phyloP scores from a whole-genome alignment of 2,797 vertebrate species.

The Babyrousa celebensis region DNA sequence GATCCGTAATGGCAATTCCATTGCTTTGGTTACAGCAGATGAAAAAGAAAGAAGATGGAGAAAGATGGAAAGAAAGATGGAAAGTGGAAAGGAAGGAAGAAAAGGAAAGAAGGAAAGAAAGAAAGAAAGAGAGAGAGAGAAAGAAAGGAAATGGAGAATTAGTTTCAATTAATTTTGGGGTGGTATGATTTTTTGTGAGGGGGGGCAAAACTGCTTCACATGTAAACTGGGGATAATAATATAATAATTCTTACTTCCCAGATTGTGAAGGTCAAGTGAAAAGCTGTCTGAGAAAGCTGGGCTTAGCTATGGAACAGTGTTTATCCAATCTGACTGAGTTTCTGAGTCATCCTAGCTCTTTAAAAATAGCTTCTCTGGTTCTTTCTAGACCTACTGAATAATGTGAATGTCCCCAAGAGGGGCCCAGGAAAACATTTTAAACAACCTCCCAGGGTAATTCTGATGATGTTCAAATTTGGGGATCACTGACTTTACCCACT shows the following conservation, averaged over 20 bases:
- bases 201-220: neutral
- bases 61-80: neutral
- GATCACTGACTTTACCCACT: neutral
- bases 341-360: neutral
- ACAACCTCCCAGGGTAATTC: neutral
- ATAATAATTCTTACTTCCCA: neutral
- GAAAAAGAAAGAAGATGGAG: conserved; percentile 21
- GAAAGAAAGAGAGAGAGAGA: too few relatives aligned
- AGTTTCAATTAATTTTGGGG: neutral
- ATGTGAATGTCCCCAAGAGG: neutral
- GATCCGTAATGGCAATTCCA: neutral
- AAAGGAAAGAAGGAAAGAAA: neutral
- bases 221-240: neutral
- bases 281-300: neutral
- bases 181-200: neutral
- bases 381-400: neutral
- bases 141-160: neutral
- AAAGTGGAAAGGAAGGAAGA: too few relatives aligned
- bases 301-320: neutral
- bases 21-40: conserved; percentile 42
- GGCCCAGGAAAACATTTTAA: neutral
- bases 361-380: neutral
- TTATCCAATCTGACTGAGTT: neutral
- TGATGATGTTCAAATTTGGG: neutral
- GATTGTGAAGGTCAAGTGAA: neutral